phyloP scores from a whole-genome alignment of 2,888 invertebrate genomes.

The Acrocyrtus sp. region DNA sequence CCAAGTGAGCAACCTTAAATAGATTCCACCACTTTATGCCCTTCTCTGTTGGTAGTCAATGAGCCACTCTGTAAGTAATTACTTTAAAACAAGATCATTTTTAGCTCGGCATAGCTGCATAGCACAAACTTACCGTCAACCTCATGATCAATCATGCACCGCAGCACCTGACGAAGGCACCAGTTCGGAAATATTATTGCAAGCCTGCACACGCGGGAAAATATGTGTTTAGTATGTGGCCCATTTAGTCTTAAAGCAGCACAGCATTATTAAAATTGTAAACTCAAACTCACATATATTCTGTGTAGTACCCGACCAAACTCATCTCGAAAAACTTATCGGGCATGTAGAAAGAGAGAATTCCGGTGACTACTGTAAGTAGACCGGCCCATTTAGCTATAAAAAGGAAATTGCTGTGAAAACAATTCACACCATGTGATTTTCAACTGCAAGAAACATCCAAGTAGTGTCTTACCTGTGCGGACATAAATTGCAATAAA shows the following conservation, averaged over 20 bases:
- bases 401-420: no score
- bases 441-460: no score
- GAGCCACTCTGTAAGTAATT: not conserved
- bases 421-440: no score
- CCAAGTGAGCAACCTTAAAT: not conserved
- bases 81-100: not conserved
- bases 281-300: conserved; percentile 4
- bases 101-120: not conserved
- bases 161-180: conserved; percentile 50
- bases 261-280: no score
- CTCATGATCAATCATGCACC: conserved; percentile 45
- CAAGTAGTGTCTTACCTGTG: conserved; percentile 31
- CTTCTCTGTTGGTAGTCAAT: conserved; percentile 26
- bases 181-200: conserved; percentile 53
- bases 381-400: conserved; percentile 11
- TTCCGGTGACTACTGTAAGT: conserved; percentile 13
- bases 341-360: conserved; percentile 22
- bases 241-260: no score
- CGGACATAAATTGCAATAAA: conserved; percentile 25
- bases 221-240: not conserved
- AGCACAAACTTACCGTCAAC: conserved; percentile 38
- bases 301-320: not conserved
- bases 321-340: conserved; percentile 12
- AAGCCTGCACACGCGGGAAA: not conserved
- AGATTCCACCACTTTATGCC: conserved; percentile 28